phyloP scores from a whole-genome alignment of 2,113 vertebrate genomes.

The Bufo gargarizans region DNA sequence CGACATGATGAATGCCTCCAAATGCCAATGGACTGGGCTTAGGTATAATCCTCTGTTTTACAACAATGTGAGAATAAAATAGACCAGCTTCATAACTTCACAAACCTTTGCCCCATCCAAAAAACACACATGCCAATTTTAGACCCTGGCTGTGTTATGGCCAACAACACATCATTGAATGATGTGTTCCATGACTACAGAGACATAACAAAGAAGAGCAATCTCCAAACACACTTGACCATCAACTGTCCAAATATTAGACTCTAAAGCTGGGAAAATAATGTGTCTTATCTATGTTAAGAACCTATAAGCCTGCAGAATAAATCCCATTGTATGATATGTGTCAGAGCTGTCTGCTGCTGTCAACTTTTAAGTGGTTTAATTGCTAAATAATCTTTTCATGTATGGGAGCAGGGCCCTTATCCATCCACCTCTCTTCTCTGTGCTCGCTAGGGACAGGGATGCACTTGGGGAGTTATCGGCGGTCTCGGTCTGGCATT shows the following conservation, averaged over 20 bases:
- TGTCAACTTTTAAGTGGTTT: conserved; percentile 52
- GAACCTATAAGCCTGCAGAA: conserved; percentile 34
- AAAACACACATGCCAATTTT: conserved; percentile 15
- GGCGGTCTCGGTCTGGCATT: conserved; percentile 29
- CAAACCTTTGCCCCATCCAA: background rate
- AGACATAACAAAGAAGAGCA: conserved; percentile 23
- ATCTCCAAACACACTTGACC: conserved; percentile 28
- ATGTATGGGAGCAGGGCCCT: conserved; percentile 48
- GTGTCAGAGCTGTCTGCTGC: conserved; percentile 48
- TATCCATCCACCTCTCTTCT: conserved; percentile 47
- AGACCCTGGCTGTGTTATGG: background rate
- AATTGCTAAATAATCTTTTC: conserved; percentile 55
- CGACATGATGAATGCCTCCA: background rate
- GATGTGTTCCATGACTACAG: conserved; percentile 34
- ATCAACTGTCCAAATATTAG: conserved; percentile 39
- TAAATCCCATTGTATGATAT: conserved; percentile 41
- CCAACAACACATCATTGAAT: conserved; percentile 20
- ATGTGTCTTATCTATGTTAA: conserved; percentile 38
- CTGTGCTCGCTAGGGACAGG: conserved; percentile 13
- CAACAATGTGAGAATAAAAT: conserved; percentile 20
- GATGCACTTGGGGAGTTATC: conserved; percentile 54
- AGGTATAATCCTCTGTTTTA: conserved; percentile 8
- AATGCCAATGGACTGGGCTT: background rate
- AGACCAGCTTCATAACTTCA: background rate
- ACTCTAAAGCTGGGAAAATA: conserved; percentile 37